Percentiles rank a stretch among this genome's conserved stretches.
Conservation (phyloP, 2,888 invertebrate species). For the Frankliniella intonsa region DNA sequence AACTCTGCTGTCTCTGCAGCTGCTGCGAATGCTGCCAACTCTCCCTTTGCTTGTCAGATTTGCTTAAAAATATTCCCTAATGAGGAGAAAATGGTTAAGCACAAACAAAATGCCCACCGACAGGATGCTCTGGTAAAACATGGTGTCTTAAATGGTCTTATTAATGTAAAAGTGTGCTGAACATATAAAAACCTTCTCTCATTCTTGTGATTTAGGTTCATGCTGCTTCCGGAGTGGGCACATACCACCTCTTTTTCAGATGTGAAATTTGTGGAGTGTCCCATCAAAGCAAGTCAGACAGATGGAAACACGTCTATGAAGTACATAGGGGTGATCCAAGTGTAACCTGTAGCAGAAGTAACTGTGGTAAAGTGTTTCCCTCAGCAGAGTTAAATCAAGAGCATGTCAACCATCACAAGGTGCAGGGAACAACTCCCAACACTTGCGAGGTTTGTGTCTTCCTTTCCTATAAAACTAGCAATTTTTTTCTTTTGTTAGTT, state of each 20-base stretch:
- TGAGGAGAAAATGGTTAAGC: slow-evolving; percentile 49
- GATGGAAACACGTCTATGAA: slow-evolving; percentile 50
- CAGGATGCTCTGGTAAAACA: slow-evolving; percentile 32
- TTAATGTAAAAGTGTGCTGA: too few relatives aligned
- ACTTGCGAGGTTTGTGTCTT: slow-evolving; percentile 45
- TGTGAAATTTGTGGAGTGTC: slow-evolving; percentile 51
- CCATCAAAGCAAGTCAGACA: slow-evolving; percentile 50
- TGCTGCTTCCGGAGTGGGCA: slow-evolving; percentile 29
- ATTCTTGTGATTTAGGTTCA: neutral
- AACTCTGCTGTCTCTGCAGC: slow-evolving; percentile 34
- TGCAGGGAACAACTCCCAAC: slow-evolving; percentile 45
- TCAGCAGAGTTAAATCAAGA: slow-evolving; percentile 48
- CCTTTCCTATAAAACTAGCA: slow-evolving; percentile 36
- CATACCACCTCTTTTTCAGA: slow-evolving; percentile 40
- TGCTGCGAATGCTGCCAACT: slow-evolving; percentile 31
- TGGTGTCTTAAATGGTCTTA: neutral
- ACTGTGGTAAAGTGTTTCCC: slow-evolving; percentile 46
- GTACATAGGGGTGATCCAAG: slow-evolving; percentile 45
- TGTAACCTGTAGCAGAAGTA: slow-evolving; percentile 39
- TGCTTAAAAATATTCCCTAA: slow-evolving; percentile 49
- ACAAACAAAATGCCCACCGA: slow-evolving; percentile 46
- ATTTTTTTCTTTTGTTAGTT: slow-evolving; percentile 37
- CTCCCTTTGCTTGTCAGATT: slow-evolving; percentile 45
- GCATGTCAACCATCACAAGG: slow-evolving; percentile 47
- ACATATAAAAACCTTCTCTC: too few relatives aligned